These are phyloP conservation scores for Threskiornis aethiopicus DNA, from an alignment of 2,797 vertebrate genomes.

Conservation along the genomic window DNA sequence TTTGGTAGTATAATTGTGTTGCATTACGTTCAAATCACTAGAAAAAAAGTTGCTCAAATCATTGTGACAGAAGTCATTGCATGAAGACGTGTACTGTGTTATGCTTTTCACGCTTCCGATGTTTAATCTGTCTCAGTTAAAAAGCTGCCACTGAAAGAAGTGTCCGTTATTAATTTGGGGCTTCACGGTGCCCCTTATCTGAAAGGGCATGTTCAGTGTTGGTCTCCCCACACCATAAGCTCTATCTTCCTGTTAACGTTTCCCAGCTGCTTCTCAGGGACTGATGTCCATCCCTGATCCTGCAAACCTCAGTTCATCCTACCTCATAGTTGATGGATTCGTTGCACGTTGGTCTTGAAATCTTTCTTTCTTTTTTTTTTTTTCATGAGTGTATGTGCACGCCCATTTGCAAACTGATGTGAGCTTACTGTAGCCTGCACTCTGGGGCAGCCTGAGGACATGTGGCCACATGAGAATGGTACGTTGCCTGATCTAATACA, in stretches of 20 bases:
- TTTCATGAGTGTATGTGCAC: background rate
- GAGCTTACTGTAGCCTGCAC: slow-evolving; percentile 46
- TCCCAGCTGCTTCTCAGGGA: background rate
- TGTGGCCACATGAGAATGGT: slow-evolving; percentile 5
- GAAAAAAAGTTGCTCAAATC: background rate
- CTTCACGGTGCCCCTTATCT: background rate
- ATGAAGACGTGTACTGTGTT: background rate
- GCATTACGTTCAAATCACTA: background rate
- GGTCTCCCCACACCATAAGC: background rate
- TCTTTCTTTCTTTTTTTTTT: background rate
- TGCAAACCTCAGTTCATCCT: background rate
- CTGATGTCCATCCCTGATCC: background rate
- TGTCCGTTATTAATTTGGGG: background rate
- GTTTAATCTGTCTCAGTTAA: background rate
- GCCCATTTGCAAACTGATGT: slow-evolving; percentile 43
- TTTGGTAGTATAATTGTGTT: background rate
- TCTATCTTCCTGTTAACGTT: background rate
- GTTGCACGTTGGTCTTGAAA: slow-evolving; percentile 36
- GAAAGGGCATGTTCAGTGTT: background rate
- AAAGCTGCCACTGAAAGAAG: background rate
- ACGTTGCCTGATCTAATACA: background rate
- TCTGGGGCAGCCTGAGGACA: slow-evolving; percentile 40
- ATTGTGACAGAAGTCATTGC: background rate
- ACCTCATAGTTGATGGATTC: background rate
- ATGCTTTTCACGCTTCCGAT: background rate